Conservation (phyloP, 2,888 invertebrate genomes). For the Dryadula phaetusa region DNA sequence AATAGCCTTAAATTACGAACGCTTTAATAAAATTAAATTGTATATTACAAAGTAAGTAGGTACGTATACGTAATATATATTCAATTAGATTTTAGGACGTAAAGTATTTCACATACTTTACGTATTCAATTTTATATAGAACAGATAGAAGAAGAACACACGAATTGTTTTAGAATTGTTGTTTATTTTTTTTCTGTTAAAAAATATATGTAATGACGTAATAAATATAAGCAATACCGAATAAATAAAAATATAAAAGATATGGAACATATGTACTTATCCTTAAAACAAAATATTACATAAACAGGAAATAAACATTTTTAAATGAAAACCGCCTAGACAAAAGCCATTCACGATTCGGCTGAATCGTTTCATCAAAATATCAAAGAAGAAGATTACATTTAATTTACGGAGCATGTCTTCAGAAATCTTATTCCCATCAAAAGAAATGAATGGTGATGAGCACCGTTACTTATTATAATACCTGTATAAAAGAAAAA, state of each 20-base stretch:
- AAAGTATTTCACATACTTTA: no score
- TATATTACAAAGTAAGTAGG: background rate
- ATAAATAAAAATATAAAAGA: background rate
- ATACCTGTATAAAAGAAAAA: background rate
- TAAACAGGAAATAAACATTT: background rate
- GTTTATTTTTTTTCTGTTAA: no score
- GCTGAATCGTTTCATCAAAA: constrained; percentile 26
- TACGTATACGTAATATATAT: no score
- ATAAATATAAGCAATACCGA: no score
- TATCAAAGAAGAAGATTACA: constrained; percentile 40
- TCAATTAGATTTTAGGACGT: no score
- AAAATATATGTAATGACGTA: no score
- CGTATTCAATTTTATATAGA: no score
- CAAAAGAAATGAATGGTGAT: constrained; percentile 44
- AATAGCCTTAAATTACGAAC: background rate
- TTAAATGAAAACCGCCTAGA: constrained; percentile 16
- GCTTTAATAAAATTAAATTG: background rate
- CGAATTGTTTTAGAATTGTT: no score
- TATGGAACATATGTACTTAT: background rate
- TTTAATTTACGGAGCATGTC: constrained; percentile 36
- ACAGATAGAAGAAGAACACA: no score
- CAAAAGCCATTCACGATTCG: constrained; percentile 11
- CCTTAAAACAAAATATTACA: background rate
- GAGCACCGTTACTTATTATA: constrained; percentile 26
- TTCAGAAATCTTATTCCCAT: constrained; percentile 40